A percentile compares a stretch with the other conserved stretches of the same genome.
phyloP scores from a whole-genome alignment of 2,888 invertebrate genomes.

The Shargacucullia verbasci region DNA sequence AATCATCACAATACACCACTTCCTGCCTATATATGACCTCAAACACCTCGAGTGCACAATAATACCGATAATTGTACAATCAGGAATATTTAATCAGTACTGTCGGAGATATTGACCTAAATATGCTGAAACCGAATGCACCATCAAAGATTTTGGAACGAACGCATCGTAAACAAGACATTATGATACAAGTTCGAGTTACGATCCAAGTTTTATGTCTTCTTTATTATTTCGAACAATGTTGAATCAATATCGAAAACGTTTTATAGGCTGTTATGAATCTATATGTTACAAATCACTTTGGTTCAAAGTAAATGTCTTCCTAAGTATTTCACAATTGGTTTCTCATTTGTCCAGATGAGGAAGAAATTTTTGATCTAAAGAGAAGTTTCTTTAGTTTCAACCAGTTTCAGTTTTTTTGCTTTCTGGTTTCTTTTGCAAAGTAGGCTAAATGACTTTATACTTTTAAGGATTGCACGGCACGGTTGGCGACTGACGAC shows the following conservation, averaged over 20 bases:
- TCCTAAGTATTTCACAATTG: no score
- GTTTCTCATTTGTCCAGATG: no score
- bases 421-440: no score
- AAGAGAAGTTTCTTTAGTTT: no score
- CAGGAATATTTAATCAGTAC: constrained; percentile 2
- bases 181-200: constrained; percentile 24
- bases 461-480: no score
- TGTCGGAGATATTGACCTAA: constrained; percentile 43
- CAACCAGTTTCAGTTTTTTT: no score
- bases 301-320: no score
- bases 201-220: constrained; percentile 31
- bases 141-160: constrained; percentile 27
- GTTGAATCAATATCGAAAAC: constrained; percentile 31
- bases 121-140: constrained; percentile 34
- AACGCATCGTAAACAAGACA: constrained; percentile 44
- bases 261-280: constrained; percentile 31
- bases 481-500: no score
- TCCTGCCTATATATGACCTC: constrained; percentile 27
- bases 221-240: constrained; percentile 30
- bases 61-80: constrained; percentile 10
- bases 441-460: no score
- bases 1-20: constrained; percentile 28
- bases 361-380: no score
- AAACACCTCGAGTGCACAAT: constrained; percentile 21
- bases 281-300: constrained; percentile 11